phyloP scores from a whole-genome alignment of 2,888 invertebrate species.

The Dorcus parallelipipedus region DNA sequence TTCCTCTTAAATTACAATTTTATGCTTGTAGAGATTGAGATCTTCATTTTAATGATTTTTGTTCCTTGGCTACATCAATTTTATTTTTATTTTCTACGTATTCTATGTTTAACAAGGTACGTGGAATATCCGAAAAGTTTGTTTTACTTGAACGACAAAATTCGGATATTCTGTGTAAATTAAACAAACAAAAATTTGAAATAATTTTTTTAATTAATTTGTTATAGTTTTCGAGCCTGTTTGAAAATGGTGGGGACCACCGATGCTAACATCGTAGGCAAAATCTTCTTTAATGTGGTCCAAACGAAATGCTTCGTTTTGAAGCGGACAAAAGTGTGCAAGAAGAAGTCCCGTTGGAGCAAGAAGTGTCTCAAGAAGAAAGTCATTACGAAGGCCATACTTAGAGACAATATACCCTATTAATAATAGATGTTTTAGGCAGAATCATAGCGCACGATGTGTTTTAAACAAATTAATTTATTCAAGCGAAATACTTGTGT shows the following conservation, averaged over 20 bases:
- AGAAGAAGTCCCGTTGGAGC: slow-evolving; percentile 55
- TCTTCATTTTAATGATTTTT: no score
- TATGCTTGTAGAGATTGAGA: no score
- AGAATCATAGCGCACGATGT: not conserved
- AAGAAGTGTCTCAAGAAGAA: slow-evolving; percentile 50
- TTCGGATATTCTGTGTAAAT: no score
- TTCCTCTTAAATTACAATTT: no score
- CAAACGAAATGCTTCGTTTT: slow-evolving; percentile 90
- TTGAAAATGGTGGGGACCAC: slow-evolving; percentile 83
- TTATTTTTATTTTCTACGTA: no score
- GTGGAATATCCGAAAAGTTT: no score
- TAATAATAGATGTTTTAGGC: slow-evolving; percentile 2
- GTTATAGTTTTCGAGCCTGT: slow-evolving; percentile 85
- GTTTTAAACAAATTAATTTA: slow-evolving; percentile 1
- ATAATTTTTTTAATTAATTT: slow-evolving; percentile 24
- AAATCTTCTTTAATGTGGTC: slow-evolving; percentile 93
- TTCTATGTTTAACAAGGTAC: no score
- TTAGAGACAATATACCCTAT: slow-evolving; percentile 71
- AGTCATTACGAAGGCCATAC: slow-evolving; percentile 66
- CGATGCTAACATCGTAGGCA: slow-evolving; percentile 86
- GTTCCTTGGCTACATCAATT: no score
- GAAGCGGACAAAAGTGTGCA: slow-evolving; percentile 73
- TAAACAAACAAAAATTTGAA: no score
- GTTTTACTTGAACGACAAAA: no score
- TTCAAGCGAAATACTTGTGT: slow-evolving; percentile 2